Conservation (phyloP, 1,140 invertebrate species). For the Rhagoletis pomonella region DNA sequence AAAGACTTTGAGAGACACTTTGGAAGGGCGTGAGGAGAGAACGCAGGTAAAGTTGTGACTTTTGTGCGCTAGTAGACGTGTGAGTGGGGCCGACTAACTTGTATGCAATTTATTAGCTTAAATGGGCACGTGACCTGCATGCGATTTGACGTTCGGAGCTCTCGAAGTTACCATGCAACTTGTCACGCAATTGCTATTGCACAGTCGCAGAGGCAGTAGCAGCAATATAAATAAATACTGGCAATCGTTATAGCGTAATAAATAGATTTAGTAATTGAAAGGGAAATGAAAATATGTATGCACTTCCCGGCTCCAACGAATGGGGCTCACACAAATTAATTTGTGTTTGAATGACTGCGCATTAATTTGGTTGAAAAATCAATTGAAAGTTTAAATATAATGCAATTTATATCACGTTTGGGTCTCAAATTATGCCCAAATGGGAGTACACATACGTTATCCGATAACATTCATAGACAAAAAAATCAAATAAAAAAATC, state of each 20-base stretch:
- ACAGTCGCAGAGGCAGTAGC: neutral
- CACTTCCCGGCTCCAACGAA: neutral
- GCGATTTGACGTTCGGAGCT: neutral
- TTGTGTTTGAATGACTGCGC: no score
- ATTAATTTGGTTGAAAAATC: no score
- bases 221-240: neutral
- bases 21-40: neutral
- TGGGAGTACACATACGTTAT: no score
- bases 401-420: no score
- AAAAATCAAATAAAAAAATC: no score
- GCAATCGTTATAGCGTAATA: neutral
- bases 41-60: neutral
- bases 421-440: no score
- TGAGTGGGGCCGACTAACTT: neutral
- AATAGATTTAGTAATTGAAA: constrained; percentile 29
- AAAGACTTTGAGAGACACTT: neutral
- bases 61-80: neutral
- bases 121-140: constrained; percentile 47
- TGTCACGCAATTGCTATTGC: neutral
- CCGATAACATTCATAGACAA: no score
- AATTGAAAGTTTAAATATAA: no score
- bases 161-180: neutral
- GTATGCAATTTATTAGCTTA: constrained; percentile 42
- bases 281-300: neutral
- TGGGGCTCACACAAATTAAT: no score